A percentile compares a stretch with the other conserved stretches of the same genome.
These are phyloP conservation scores for Leucophenga varia DNA, from an alignment of 1,140 invertebrate genomes.

Conservation along the genomic window DNA sequence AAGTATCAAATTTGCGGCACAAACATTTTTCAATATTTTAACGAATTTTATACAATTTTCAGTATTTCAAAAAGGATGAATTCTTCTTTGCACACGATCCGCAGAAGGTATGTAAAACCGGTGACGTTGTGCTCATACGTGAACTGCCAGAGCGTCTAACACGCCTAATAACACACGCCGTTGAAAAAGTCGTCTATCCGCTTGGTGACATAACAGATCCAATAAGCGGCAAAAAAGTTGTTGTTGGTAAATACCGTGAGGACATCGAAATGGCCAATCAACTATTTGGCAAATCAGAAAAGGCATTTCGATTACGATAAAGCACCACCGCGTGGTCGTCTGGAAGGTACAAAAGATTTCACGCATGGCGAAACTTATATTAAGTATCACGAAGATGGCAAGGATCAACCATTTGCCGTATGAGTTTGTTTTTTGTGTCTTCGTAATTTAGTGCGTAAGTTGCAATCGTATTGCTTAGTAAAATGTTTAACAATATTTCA, in stretches of 20 bases:
- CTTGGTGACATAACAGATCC: constrained; percentile 82
- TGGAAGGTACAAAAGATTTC: constrained; percentile 79
- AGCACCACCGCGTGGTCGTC: constrained; percentile 75
- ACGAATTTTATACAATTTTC: constrained; percentile 48
- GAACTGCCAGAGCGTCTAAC: constrained; percentile 71
- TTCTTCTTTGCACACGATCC: constrained; percentile 77
- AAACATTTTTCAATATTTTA: not conserved
- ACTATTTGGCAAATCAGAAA: constrained; percentile 69
- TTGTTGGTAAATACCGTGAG: constrained; percentile 71
- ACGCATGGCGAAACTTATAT: constrained; percentile 72
- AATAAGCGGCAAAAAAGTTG: constrained; percentile 76
- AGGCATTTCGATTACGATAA: constrained; percentile 74
- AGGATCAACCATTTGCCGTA: constrained; percentile 71
- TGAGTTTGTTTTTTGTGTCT: too few relatives aligned
- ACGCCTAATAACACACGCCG: constrained; percentile 73
- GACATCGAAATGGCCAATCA: constrained; percentile 68
- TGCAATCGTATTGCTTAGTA: too few relatives aligned
- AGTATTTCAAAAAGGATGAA: constrained; percentile 77
- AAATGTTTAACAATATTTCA: too few relatives aligned
- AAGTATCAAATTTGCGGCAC: not conserved
- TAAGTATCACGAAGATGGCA: constrained; percentile 73
- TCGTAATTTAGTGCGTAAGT: too few relatives aligned
- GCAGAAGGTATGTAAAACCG: constrained; percentile 72
- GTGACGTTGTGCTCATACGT: constrained; percentile 79
- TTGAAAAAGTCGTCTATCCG: constrained; percentile 77